Conservation (phyloP, 2,113 vertebrate genomes). For the Entomyzon cyanotis region DNA sequence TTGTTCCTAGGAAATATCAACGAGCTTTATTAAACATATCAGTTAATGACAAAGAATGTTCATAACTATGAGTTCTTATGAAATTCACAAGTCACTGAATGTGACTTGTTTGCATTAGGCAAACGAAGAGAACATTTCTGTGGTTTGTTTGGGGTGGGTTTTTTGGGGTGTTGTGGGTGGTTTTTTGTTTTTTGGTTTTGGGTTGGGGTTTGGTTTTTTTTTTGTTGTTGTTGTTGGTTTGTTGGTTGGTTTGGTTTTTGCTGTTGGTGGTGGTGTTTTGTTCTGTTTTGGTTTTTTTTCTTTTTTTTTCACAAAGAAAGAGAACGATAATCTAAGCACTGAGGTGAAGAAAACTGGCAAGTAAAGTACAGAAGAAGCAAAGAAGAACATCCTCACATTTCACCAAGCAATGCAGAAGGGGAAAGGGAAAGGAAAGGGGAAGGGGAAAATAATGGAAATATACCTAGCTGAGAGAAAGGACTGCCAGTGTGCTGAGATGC, state of each 20-base stretch:
- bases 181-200: too few relatives aligned
- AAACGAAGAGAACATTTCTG: background rate
- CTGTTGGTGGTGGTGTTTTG: too few relatives aligned
- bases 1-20: background rate
- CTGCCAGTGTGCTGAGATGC: background rate
- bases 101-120: too few relatives aligned
- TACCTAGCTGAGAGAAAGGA: background rate
- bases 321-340: background rate
- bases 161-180: too few relatives aligned
- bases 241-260: too few relatives aligned
- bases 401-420: background rate
- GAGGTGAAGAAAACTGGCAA: background rate
- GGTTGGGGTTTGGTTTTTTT: background rate
- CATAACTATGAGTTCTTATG: background rate
- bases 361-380: background rate
- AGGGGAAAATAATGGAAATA: background rate
- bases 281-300: too few relatives aligned
- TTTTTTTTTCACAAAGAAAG: background rate
- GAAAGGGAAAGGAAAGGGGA: background rate
- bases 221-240: too few relatives aligned
- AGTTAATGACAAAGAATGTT: background rate
- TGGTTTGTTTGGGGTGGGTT: too few relatives aligned
- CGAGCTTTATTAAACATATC: background rate
- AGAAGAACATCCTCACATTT: background rate
- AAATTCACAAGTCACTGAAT: background rate